A percentile compares a stretch with the other conserved stretches of the same genome.
These are phyloP conservation scores for Ceriagrion tenellum DNA, from an alignment of 2,888 invertebrate genomes.

Conservation along the genomic window DNA sequence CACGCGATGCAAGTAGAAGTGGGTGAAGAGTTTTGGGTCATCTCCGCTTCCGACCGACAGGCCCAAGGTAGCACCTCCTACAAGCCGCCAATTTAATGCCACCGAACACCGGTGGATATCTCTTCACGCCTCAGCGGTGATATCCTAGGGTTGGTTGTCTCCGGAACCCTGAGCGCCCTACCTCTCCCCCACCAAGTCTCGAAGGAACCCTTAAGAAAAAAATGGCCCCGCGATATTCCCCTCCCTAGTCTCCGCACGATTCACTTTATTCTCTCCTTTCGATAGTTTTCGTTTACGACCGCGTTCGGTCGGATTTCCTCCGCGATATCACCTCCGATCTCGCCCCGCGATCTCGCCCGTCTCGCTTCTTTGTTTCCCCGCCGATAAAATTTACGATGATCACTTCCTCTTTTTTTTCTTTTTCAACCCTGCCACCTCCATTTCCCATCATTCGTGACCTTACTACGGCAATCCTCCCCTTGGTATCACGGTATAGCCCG, in stretches of 20 bases:
- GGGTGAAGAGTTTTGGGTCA: not conserved
- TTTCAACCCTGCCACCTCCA: not conserved
- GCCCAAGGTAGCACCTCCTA: too few species aligned
- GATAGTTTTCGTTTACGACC: not conserved
- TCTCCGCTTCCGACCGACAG: not conserved
- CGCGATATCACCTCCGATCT: not conserved
- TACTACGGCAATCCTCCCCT: not conserved
- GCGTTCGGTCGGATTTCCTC: not conserved
- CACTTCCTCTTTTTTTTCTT: not conserved
- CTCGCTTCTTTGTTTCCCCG: not conserved
- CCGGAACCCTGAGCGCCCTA: not conserved
- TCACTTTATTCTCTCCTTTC: not conserved
- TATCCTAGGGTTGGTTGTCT: not conserved
- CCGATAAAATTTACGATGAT: slow-evolving; percentile 5
- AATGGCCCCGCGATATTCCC: not conserved
- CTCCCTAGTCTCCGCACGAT: not conserved
- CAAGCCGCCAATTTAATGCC: not conserved
- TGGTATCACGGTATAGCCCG: not conserved
- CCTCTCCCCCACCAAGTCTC: too few species aligned
- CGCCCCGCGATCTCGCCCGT: not conserved
- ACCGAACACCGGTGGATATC: not conserved
- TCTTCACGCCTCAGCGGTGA: not conserved
- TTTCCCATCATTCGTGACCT: not conserved
- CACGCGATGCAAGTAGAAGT: not conserved
- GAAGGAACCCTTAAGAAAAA: too few species aligned